Evolutionary conservation across 2,113 vertebrate species (phyloP).

Genomic region (Aplodontia rufa): DNA sequence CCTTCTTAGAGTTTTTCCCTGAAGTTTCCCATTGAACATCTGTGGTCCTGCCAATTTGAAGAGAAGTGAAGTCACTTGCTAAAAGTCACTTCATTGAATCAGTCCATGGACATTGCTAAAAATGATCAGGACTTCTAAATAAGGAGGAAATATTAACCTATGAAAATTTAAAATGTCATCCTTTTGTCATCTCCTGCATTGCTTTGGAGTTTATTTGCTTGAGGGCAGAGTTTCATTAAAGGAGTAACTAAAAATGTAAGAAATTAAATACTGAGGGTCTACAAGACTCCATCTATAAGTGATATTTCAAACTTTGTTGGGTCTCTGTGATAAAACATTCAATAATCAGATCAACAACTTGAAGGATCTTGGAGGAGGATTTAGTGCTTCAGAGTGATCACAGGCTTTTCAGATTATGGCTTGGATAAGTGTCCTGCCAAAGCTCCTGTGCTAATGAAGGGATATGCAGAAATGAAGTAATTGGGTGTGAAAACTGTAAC

Average conservation of each 20-base stretch:
- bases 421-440: no score
- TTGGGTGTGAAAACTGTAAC: no score
- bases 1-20: neutral
- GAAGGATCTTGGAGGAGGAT: neutral
- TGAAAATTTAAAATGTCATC: neutral
- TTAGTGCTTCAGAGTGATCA: neutral
- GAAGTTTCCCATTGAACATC: constrained; percentile 4
- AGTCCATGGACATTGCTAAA: neutral
- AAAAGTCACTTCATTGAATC: constrained; percentile 34
- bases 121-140: neutral
- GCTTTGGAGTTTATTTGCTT: neutral
- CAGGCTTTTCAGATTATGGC: no score
- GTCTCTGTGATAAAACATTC: neutral
- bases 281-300: neutral
- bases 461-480: no score
- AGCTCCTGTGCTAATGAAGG: no score
- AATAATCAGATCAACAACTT: neutral
- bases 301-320: neutral
- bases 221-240: neutral
- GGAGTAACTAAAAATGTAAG: neutral
- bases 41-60: neutral
- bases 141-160: constrained; percentile 1
- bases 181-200: neutral
- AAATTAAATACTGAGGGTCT: neutral
- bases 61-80: neutral